Evolutionary conservation across 2,113 vertebrate species (phyloP), one percentile per base, ranked within the genome.

Genomic region (Prietella phreatophila): DNA sequence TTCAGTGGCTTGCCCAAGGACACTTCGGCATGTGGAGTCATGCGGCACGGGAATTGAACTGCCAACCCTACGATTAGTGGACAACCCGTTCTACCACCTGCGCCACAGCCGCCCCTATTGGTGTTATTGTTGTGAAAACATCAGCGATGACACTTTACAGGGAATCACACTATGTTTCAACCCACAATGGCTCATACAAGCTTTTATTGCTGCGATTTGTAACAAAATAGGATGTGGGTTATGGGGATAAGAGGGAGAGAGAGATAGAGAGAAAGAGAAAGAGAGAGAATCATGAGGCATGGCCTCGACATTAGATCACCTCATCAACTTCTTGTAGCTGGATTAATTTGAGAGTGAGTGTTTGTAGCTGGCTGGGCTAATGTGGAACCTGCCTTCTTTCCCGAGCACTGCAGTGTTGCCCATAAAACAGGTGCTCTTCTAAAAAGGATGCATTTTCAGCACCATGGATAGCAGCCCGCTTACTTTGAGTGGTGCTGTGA

Each of bases 241-340:
- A 36, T 7, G 17, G 3, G 53, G 2, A 10, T 56, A 10, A 4
- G 47, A 25, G 10, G 17, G 11, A 27, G 22, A 22, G 39, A n/a
- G 47, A 22, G 39, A 53, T 42, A 2, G 76, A 14, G 47, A 5
- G 42, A 20, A 25, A 22, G 73, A 22, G n/a, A 30, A n/a, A 30
- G 76, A n/a, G 10, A 15, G 79, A 61, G 79, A 82, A 61, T 60
- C 56, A 42, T 39, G 81, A 82, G 80, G 30, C 30, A 82, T 82
- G 55, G 55, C 80, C 56, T 56, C 11, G 61, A 42, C 80, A 39
- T 82, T 22, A 82, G 58, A 83, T 83, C 58, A 63, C 58, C 58
- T 27, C 58, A 27, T 83, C 81, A 83, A 63, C 81, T 63, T 36
- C 81, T 82, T 82, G 81, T 61, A 61, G 81, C 56, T 61, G 27